Base-by-base conservation (phyloP, 2,888 invertebrate genomes). In the Tenthredo livida region DNA sequence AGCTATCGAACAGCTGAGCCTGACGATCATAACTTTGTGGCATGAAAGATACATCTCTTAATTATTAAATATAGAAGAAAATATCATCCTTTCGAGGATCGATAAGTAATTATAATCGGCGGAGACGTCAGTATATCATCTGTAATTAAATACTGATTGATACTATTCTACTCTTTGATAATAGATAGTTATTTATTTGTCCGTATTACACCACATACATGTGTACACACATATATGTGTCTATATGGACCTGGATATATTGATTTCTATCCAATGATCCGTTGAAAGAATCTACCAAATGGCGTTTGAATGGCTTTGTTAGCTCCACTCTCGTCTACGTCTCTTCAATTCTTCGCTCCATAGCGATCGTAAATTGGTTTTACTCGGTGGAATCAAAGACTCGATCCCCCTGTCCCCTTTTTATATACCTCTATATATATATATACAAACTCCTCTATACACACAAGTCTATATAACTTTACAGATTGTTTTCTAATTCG, bases 261-360 rank as follows among this genome's bases (percentile, higher is more conserved):
- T 80, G 80, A 80, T 61, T 80, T 80, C 61, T 61, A 61, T 80
- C 80, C 80, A 80, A 80, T 80, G 80, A 80, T 61, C 80, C 80
- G 80, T 61, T 80, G 58, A 58, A 80, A 80, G 58, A 58, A 80
- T 80, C 80, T 80, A 80, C 80, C 80, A 80, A 80, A 80, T 80
- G 50, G 80, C 80, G 47, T 80, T 80, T 80, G 17, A 80, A 80
- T 80, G 61, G 80, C 80, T 80, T 80, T 80, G 80, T 80, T 80
- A 80, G 61, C 80, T 61, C 21, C 58, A 40, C 58, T 40, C 61
- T 50, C 25, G 80, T 78, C 50, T 54, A 54, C 78, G 50, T 80
- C 80, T 80, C 80, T 58, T 80, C 58, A 80, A 80, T 80, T 80
- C 61, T 61, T 37, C 61, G 61, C 80, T 58, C 40, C 40, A 61